A percentile compares a stretch with the other conserved stretches of the same genome.
Conservation (phyloP, 2,797 vertebrate species). For the Harpagifer antarcticus region DNA sequence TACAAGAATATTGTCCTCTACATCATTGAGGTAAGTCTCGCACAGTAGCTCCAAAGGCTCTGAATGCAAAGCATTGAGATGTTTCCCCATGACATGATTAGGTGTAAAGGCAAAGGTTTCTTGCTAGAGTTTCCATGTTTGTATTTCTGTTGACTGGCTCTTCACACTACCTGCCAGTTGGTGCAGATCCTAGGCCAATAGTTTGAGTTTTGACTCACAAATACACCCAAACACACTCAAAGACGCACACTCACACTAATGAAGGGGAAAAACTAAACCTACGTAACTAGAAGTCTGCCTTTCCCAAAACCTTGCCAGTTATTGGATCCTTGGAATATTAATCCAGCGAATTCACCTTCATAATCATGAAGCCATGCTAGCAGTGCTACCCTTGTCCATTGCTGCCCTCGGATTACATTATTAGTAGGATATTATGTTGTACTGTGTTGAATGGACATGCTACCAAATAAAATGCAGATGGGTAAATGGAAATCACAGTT, state of each 20-base stretch:
- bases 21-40: slow-evolving; percentile 88
- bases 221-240: slow-evolving; percentile 35
- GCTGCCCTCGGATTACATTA: neutral
- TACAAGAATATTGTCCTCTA: slow-evolving; percentile 98
- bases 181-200: slow-evolving; percentile 44
- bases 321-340: slow-evolving; percentile 21
- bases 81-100: slow-evolving; percentile 37
- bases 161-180: slow-evolving; percentile 62
- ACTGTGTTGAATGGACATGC: neutral
- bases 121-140: slow-evolving; percentile 71
- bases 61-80: slow-evolving; percentile 45
- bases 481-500: no score
- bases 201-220: slow-evolving; percentile 49
- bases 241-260: slow-evolving; percentile 20
- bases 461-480: no score
- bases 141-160: slow-evolving; percentile 68
- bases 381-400: neutral
- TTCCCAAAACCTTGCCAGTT: slow-evolving; percentile 1
- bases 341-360: slow-evolving; percentile 16
- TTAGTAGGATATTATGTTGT: neutral
- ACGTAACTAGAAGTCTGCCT: slow-evolving; percentile 43
- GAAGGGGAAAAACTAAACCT: slow-evolving; percentile 32
- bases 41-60: slow-evolving; percentile 2
- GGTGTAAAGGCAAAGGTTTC: slow-evolving; percentile 52
- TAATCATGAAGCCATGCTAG: neutral